Base-by-base conservation (phyloP, 2,888 invertebrate genomes). In the Philereme vetulata region DNA sequence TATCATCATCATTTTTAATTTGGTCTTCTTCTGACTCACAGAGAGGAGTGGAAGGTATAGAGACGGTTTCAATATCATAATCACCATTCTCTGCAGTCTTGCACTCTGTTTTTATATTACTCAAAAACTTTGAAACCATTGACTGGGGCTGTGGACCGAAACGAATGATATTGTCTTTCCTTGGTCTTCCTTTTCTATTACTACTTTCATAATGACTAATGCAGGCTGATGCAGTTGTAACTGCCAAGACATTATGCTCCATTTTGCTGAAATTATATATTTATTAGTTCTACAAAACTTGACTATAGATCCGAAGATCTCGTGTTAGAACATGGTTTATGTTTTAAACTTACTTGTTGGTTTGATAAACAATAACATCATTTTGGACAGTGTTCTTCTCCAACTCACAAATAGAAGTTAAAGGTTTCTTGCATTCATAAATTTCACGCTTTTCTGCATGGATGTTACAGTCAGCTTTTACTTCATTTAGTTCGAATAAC, bases 101-200 rank as follows among this genome's bases (percentile, higher is more conserved):
- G 32, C 42, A 47, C 3, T 57, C 56, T 35, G 34, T 35, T 40
- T 53, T 59, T 45, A 51, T 6, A 10, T 57, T 46, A 33, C 32
- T 51, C 36, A 90, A 66, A 63, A 87, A 73, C 57, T 79, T 75
- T 36, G 88, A 81, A 64, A 90, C 73, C 34, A 85, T 77, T n/a
- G 90, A 90, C 62, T 75, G 78, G 10, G 89, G 90, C 67, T 84
- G 82, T 49, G 84, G 74, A 47, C 84, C 78, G 70, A 88, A 90
- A 60, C 67, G 73, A 47, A 81, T 74, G 33, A 75, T 68, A 45
- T 80, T 78, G 32, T 65, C 71, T 49, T 72, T 76, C 42, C 57
- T 67, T 40, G 90, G 90, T 66, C 90, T 78, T 4, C 90, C 90
- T 64, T 76, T 75, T 67, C 62, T 75, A 67, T 84, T 84, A 51